phyloP scores from a whole-genome alignment of 1,140 invertebrate species.

The Orchestia grillus region DNA sequence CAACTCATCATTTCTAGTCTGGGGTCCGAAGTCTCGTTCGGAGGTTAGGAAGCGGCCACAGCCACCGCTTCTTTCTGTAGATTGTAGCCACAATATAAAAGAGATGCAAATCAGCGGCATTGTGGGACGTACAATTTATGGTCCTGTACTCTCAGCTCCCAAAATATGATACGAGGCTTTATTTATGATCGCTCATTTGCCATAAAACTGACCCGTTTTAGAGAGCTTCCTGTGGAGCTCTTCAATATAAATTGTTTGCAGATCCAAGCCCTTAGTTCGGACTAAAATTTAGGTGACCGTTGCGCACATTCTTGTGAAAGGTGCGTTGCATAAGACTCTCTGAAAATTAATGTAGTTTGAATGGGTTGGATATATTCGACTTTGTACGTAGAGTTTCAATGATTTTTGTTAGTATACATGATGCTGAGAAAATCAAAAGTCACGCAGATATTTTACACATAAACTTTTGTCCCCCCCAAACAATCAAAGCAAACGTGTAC shows the following conservation, averaged over 20 bases:
- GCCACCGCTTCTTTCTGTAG: neutral
- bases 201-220: constrained; percentile 45
- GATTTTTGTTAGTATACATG: neutral
- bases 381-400: neutral
- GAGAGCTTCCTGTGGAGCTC: constrained; percentile 8
- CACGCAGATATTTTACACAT: too few relatives aligned
- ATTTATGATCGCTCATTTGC: constrained; percentile 49
- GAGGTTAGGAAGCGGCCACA: neutral
- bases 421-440: too few relatives aligned
- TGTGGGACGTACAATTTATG: constrained; percentile 31
- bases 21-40: too few relatives aligned
- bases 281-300: neutral
- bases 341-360: neutral
- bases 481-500: too few relatives aligned
- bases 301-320: neutral
- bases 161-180: constrained; percentile 32
- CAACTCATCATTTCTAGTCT: neutral
- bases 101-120: constrained; percentile 45
- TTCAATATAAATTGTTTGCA: neutral
- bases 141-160: constrained; percentile 1
- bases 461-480: too few relatives aligned
- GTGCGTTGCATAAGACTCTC: neutral
- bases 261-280: neutral
- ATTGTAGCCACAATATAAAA: constrained; percentile 40
- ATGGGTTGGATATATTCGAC: neutral